phyloP scores from a whole-genome alignment of 2,888 invertebrate genomes.

The Tinea semifulvella region DNA sequence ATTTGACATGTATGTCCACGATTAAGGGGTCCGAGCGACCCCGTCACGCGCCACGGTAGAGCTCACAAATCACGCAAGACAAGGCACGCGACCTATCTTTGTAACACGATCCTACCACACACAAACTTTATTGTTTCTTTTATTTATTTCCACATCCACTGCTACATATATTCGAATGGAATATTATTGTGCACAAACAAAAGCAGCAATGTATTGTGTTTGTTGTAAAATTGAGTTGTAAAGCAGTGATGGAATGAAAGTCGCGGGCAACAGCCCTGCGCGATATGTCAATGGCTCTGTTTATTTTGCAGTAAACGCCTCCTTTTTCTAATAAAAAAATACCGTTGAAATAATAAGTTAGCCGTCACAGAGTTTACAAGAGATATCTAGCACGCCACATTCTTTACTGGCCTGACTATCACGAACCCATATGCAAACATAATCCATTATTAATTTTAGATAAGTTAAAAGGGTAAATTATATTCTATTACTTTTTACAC shows the following conservation, averaged over 20 bases:
- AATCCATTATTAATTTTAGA: background rate
- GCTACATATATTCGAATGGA: conserved; percentile 16
- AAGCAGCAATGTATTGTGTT: conserved; percentile 24
- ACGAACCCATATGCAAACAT: background rate
- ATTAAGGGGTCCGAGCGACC: conserved; percentile 24
- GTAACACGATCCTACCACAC: conserved; percentile 25
- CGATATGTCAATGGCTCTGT: conserved; percentile 57
- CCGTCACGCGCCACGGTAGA: conserved; percentile 55
- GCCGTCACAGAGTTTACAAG: conserved; percentile 32
- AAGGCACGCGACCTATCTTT: conserved; percentile 40
- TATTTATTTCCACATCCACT: conserved; percentile 20
- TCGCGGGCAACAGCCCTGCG: conserved; percentile 24
- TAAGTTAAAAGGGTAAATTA: background rate
- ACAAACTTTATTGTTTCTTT: conserved; percentile 19
- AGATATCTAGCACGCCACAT: conserved; percentile 49
- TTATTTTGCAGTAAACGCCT: conserved; percentile 53
- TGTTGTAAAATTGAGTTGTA: background rate
- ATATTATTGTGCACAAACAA: background rate
- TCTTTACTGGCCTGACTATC: conserved; percentile 24
- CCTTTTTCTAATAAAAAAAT: conserved; percentile 49
- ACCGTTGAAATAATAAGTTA: conserved; percentile 49
- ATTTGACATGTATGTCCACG: background rate
- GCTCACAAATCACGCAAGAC: conserved; percentile 58
- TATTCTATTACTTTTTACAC: too few relatives aligned
- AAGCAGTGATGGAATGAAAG: conserved; percentile 7